A percentile compares a stretch with the other conserved stretches of the same genome.
These are phyloP conservation scores for Scatophagus argus DNA, from an alignment of 2,113 vertebrate species.

Conservation along the genomic window DNA sequence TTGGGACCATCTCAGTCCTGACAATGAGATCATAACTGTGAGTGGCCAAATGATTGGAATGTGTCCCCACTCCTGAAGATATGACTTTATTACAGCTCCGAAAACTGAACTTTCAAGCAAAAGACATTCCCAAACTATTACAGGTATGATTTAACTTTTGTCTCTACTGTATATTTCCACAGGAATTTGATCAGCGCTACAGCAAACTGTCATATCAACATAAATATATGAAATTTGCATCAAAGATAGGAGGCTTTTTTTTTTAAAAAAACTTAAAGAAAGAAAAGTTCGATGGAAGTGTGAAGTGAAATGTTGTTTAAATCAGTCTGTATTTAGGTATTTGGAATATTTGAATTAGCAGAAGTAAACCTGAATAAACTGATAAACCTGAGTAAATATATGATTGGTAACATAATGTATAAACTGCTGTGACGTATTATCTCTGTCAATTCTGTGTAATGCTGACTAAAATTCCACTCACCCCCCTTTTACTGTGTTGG, in stretches of 20 bases:
- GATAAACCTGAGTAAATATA: neutral
- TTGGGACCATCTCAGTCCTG: too few relatives aligned
- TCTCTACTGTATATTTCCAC: neutral
- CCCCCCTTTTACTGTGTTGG: constrained; percentile 5
- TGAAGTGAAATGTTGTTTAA: neutral
- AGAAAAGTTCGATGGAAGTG: neutral
- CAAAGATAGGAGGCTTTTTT: constrained; percentile 1
- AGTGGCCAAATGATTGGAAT: too few relatives aligned
- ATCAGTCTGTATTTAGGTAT: neutral
- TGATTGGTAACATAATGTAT: neutral
- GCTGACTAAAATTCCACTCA: neutral
- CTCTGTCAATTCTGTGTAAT: neutral
- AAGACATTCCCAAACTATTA: neutral
- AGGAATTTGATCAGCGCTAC: neutral
- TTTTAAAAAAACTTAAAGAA: neutral
- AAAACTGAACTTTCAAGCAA: neutral
- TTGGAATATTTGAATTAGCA: neutral
- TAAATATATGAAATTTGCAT: constrained; percentile 6
- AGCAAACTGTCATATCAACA: neutral
- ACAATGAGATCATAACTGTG: too few relatives aligned
- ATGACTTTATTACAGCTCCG: too few relatives aligned
- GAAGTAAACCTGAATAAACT: constrained; percentile 3
- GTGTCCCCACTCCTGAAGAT: neutral
- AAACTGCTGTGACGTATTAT: constrained; percentile 1
- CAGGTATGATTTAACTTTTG: neutral